Base-by-base conservation (phyloP, 2,113 vertebrate genomes). In the Onychorhynchus coronatus region DNA sequence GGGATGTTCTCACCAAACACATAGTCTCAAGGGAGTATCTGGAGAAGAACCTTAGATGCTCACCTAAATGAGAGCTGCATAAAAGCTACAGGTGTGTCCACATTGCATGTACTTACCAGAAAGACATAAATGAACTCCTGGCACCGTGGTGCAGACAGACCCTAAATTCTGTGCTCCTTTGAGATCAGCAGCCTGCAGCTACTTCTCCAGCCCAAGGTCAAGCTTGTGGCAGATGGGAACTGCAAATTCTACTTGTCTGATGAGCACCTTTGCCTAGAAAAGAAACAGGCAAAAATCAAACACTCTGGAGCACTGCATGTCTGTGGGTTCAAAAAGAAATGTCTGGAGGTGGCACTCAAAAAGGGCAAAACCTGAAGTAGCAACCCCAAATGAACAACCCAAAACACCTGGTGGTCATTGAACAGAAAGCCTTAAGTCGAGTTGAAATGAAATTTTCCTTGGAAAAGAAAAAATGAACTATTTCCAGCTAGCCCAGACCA, bases 11-110 rank as follows among this genome's bases (percentile, higher is more conserved):
- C 21, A 78, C 10, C 24, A 1, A 2, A 9, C 27, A 44, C 0
- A 0, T 2, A 80, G 49, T 35, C 28, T 73, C 22, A 42, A 41
- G 37, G 6, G 9, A 63, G 22, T 0, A 0, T 74, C 31, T 73
- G 81, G 21, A 77, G 41, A 76, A 72, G 52, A 52, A 6, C 4
- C 11, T 44, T 39, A 50, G 24, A 14, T 30, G 9, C 3, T 70
- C 3, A 42, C 28, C 16, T 53, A 30, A 63, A 67, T n/a, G 23
- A 85, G 11, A 6, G 7, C 20, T 70, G 20, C 13, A 9, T 27
- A 53, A 76, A 61, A 87, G 12, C 33, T 66, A 15, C 6, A 30
- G 2, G 3, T 61, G 28, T 15, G 22, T 37, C 23, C 22, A 30
- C 14, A 6, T 11, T 44, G 5, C 59, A 35, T 6, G 17, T 27